Evolutionary conservation across 2,888 invertebrate genomes (phyloP), one percentile per base, ranked within the genome.

Genomic region (Ochropleura plecta): DNA sequence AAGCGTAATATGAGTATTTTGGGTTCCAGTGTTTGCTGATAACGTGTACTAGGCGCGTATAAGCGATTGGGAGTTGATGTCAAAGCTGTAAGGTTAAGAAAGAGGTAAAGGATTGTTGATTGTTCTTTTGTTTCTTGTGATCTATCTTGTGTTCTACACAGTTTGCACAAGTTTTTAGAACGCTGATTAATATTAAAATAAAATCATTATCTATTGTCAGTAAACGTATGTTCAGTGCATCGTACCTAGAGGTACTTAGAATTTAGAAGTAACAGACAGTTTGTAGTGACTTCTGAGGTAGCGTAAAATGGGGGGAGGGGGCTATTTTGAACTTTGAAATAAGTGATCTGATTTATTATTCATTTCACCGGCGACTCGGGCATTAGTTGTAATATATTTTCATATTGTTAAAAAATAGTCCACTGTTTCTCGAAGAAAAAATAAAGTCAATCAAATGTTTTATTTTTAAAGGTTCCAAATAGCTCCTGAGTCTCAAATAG

Each of bases 1-100:
- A 53, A 57, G n/a, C 53, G 75, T 73, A 48, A 77, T 80, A 74
- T 75, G 53, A 60, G 72, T 42, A 71, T 79, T 78, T 79, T 6
- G 46, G 72, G 57, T 46, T 51, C 40, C 46, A 57, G 51, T 75
- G 55, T 62, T 81, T 62, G 40, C 75, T 79, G 59, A 79, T 46
- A 81, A 55, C 65, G 8, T 68, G 49, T 82, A 79, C 60, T 14
- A 81, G 65, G 49, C 44, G 46, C 3, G 12, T 20, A 65, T 76
- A 76, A 53, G n/a, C 55, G 49, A 51, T 69, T 68, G 10, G 42
- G 1, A 68, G 63, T 3, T 42, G 18, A 20, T 49, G 10, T 71
- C 20, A 40, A 42, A 20, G 18, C 40, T 51, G 14, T 20, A 18
- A 18, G 40, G 30, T 18, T 49, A 46, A 67, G 48, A 16, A 14